Base-by-base conservation (phyloP, 2,113 vertebrate species). In the Anhinga anhinga region DNA sequence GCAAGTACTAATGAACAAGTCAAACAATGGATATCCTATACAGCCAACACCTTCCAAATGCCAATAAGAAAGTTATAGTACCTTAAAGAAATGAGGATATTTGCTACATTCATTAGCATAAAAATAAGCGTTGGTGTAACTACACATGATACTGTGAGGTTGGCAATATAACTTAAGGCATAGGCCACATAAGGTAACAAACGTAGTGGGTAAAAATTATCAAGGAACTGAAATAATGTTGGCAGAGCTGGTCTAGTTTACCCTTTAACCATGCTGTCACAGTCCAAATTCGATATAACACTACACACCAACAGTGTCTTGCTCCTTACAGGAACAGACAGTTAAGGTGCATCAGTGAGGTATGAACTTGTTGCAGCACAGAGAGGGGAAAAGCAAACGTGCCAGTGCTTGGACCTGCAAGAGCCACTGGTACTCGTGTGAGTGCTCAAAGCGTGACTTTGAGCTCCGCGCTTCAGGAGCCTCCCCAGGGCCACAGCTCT, bases 281-380 rank as follows among this genome's bases (percentile, higher is more conserved):
- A 20, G 14, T 7, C 52, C 45, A 32, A 22, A 29, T 29, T 7
- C 4, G 50, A 47, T 6, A 6, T 2, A 36, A 1, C 38, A 22
- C 32, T 7, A 7, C 66, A 32, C 47, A 19, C 8, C 27, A n/a
- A 8, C 34, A 29, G 20, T 1, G 5, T 22, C 65, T 7, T 14
- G 20, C 32, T 73, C 47, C 47, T 45, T 19, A 20, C 1, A 0
- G 47, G 42, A 7, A 47, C 32, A 21, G 59, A 8, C 34, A 19
- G 20, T 1, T 15, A 17, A 36, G n/a, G 58, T 12, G 15, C 53
- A 21, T 13, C 63, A 56, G 36, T 1, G 30, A 67, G 47, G n/a
- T 11, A 19, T 1, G 14, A 67, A 9, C 53, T 23, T 2, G 40
- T n/a, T 5, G 40, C 59, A 82, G 84, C 61, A 32, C 0, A 0